These are phyloP conservation scores for Hetaerina titia DNA, from an alignment of 2,888 invertebrate species.

Conservation along the genomic window DNA sequence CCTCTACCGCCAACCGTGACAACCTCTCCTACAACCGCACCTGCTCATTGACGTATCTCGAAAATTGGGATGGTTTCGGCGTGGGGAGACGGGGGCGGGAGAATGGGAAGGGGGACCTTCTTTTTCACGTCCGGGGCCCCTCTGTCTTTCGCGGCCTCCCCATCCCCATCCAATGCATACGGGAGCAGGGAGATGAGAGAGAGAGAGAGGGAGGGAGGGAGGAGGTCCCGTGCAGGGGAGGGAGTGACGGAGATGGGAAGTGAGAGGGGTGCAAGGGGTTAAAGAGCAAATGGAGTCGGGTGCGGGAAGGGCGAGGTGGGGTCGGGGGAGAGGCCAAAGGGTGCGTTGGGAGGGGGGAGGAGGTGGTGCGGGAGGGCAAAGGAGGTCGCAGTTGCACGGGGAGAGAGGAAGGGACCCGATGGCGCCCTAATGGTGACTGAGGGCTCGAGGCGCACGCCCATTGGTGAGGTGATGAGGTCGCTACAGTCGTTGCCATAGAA, in stretches of 20 bases:
- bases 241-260: not conserved
- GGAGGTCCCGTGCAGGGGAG: not conserved
- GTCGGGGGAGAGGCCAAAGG: not conserved
- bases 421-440: constrained; percentile 59
- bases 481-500: constrained; percentile 51
- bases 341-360: not conserved
- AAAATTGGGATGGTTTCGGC: constrained; percentile 41
- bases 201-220: not conserved
- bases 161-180: constrained; percentile 57
- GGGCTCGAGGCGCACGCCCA: constrained; percentile 26
- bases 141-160: not conserved
- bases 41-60: constrained; percentile 60
- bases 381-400: constrained; percentile 51
- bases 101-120: not conserved
- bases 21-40: constrained; percentile 18
- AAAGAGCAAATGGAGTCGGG: not conserved
- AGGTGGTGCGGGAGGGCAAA: not conserved
- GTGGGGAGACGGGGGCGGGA: not conserved
- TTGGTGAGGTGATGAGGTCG: constrained; percentile 58
- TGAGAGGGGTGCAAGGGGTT: not conserved
- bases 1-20: not conserved
- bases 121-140: not conserved
- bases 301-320: not conserved
- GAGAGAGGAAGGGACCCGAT: not conserved
- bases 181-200: constrained; percentile 47